Base-by-base conservation (phyloP, 2,888 invertebrate species). In the Dorcus hopei region DNA sequence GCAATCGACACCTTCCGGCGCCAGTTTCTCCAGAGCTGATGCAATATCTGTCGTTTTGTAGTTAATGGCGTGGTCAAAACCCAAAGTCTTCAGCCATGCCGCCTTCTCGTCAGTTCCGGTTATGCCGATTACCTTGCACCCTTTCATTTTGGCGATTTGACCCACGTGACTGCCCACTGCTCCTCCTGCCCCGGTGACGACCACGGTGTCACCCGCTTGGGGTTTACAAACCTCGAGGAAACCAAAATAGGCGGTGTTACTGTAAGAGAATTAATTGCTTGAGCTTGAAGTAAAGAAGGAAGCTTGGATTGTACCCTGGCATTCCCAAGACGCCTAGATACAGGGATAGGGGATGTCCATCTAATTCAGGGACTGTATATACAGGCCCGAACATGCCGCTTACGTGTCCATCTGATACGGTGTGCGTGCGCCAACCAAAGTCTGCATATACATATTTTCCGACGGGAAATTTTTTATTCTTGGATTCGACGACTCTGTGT, bases 161-260 rank as follows among this genome's bases (percentile, higher is more conserved):
- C 91, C 91, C 23, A 90, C 91, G 51, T 87, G 81, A 58, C 84
- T 86, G 4, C 91, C 92, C 7, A 91, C 90, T 38, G 90, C 91
- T 14, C 91, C 91, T 19, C 88, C 91, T n/a, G 91, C 91, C 3
- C 87, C 86, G 23, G 85, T 87, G 1, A 92, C 84, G 1, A 88
- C 86, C 9, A 91, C 82, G 0, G 86, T 87, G 75, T 92, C 90
- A 7, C 88, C 90, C 2, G 81, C 65, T 77, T 89, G 87, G 2
- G 90, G 89, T 59, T 85, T 74, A 62, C 89, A 90, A 57, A 90
- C 78, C 65, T 90, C 87, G 61, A 86, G 74, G 8, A 91, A 77
- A 0, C 91, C 91, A 77, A 90, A 90, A 70, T 88, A 88, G 0
- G 90, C 89, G 1, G 90, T 88, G 66, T 85, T 86, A 11, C 90